Evolutionary conservation across 2,113 vertebrate species (phyloP).

Genomic region (Girardinichthys multiradiatus): DNA sequence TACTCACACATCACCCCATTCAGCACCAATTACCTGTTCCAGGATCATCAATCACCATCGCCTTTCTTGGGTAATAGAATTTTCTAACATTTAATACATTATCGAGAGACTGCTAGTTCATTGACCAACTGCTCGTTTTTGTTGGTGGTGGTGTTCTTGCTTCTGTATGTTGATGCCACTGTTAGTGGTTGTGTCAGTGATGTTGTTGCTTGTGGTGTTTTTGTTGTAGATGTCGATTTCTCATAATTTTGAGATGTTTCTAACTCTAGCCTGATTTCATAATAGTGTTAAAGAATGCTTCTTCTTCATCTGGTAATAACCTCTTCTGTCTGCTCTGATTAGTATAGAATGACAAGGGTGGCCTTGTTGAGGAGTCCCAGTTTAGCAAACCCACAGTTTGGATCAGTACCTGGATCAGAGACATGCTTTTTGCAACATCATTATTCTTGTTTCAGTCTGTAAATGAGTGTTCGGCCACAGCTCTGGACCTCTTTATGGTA

Average conservation of each 20-base stretch:
- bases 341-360: too few relatives aligned
- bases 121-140: background rate
- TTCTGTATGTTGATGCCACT: background rate
- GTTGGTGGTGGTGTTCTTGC: background rate
- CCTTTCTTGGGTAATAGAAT: constrained; percentile 65
- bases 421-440: too few relatives aligned
- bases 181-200: too few relatives aligned
- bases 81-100: background rate
- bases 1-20: constrained; percentile 36
- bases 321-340: background rate
- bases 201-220: background rate
- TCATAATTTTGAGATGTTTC: background rate
- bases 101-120: background rate
- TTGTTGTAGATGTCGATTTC: background rate
- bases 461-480: too few relatives aligned
- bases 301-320: background rate
- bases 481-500: too few relatives aligned
- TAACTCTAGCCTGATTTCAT: background rate
- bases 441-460: too few relatives aligned
- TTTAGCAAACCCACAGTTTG: too few relatives aligned
- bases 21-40: constrained; percentile 32
- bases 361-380: too few relatives aligned
- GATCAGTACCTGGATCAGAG: too few relatives aligned
- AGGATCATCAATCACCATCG: constrained; percentile 50
- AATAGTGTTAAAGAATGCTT: background rate